Percentiles rank a stretch among this genome's conserved stretches.
phyloP scores from a whole-genome alignment of 1,140 invertebrate species.

The Nephila pilipes region DNA sequence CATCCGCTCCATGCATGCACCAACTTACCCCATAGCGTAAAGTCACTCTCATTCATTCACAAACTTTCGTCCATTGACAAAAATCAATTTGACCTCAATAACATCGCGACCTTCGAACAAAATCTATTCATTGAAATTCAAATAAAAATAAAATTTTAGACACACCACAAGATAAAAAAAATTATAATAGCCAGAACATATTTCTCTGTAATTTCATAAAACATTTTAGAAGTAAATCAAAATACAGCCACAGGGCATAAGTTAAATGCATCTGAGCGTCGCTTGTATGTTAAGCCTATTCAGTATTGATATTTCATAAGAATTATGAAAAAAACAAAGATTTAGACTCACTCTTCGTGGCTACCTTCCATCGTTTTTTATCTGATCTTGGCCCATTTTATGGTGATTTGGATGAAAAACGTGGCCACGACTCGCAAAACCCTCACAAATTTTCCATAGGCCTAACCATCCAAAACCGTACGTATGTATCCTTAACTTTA shows the following conservation, averaged over 20 bases:
- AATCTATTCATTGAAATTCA: not conserved
- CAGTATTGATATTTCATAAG: not conserved
- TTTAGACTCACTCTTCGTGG: conserved; percentile 80
- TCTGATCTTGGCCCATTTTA: conserved; percentile 69
- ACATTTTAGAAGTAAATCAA: conserved; percentile 27
- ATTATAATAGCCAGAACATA: not conserved
- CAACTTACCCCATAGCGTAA: conserved; percentile 69
- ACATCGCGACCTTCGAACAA: conserved; percentile 70
- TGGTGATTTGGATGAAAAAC: conserved; percentile 46
- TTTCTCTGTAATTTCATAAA: not conserved
- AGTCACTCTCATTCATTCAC: conserved; percentile 72
- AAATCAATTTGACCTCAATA: conserved; percentile 77
- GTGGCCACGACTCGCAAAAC: conserved; percentile 24
- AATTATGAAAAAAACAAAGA: conserved; percentile 30
- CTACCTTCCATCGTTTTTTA: conserved; percentile 80
- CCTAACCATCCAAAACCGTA: conserved; percentile 72
- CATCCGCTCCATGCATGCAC: conserved; percentile 55
- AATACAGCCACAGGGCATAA: conserved; percentile 67
- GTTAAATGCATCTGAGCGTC: conserved; percentile 60
- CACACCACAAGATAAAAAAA: not conserved
- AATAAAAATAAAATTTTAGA: not conserved
- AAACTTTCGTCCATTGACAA: conserved; percentile 74
- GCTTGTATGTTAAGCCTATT: conserved; percentile 72
- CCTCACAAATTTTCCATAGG: conserved; percentile 58
- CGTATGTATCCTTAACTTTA: conserved; percentile 66